Evolutionary conservation across 2,888 invertebrate species (phyloP), one percentile per base, ranked within the genome.

Genomic region (Ichneumon xanthorius): DNA sequence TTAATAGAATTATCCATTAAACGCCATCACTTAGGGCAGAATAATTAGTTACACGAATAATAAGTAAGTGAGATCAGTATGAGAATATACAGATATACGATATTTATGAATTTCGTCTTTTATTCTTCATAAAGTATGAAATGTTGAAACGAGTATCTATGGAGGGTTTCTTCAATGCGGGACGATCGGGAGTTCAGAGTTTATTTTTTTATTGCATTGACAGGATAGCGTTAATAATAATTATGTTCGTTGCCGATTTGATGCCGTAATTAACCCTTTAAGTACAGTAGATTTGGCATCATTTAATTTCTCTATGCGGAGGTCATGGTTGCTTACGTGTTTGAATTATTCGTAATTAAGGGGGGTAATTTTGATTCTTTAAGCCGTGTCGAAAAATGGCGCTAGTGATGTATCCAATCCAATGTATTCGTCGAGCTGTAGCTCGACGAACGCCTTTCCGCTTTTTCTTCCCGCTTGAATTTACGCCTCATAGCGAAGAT

Each of bases 31-130:
- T 50, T 19, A 37, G 30, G 5, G 48, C 45, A 50, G 50, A 50
- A 65, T 22, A 63, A 50, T n/a, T 14, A 63, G 45, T 30, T 61
- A 33, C 16, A 63, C 33, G 6, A 7, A 33, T 73, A 26, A 48
- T 14, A 63, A 75, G 19, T 30, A 33, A 33, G 63, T 33, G 58
- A 11, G 1, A 14, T 58, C 58, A 58, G 58, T 4, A 19, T n/a
- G 50, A 65, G 30, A 45, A 3, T 16, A 72, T 72, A 65, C 50
- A n/a, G 3, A 50, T 33, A 22, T 75, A 33, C 5, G 19, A 76
- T 6, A 22, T 53, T 33, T 6, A 33, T 50, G 19, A 61, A 1
- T 9, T 26, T 11, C 26, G 6, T 65, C 37, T 33, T 37, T 65
- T 37, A 40, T 40, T 37, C 19, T 37, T 65, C 37, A 26, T 40